Percentiles rank a stretch among this genome's conserved stretches.
These are phyloP conservation scores for Nephila pilipes DNA, from an alignment of 1,140 invertebrate genomes.

Conservation along the genomic window DNA sequence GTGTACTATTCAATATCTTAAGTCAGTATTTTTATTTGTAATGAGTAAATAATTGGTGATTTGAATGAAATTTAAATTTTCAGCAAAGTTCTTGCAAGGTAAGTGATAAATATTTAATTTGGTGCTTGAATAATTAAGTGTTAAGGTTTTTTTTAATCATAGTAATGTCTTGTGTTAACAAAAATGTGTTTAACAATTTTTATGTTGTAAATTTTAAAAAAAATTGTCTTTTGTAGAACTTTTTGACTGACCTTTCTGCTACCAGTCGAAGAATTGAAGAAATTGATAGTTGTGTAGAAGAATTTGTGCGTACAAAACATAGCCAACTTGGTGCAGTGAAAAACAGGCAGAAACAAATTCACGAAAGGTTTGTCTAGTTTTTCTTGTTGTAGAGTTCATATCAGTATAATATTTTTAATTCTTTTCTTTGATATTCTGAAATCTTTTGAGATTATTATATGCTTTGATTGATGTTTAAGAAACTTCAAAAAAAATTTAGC, in stretches of 20 bases:
- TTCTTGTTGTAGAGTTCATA: not conserved
- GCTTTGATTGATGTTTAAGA: too few species aligned
- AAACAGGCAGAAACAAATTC: conserved; percentile 89
- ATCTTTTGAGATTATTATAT: too few species aligned
- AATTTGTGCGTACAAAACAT: conserved; percentile 92
- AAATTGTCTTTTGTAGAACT: conserved; percentile 86
- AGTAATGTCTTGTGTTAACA: not conserved
- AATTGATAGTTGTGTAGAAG: conserved; percentile 93
- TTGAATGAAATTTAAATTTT: not conserved
- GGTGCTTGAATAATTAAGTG: not conserved
- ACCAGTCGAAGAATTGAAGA: conserved; percentile 93
- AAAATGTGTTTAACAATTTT: not conserved
- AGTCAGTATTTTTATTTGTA: not conserved
- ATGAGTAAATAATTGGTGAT: too few species aligned
- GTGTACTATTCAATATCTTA: not conserved
- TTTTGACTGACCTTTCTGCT: conserved; percentile 96
- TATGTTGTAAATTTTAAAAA: not conserved
- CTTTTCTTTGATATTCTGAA: too few species aligned
- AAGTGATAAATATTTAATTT: not conserved
- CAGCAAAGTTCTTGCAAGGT: conserved; percentile 3
- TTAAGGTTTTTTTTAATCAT: conserved; percentile 16
- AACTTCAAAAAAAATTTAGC: too few species aligned
- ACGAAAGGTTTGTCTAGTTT: conserved; percentile 82
- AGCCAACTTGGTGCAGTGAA: conserved; percentile 92
- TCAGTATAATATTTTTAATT: too few species aligned